These are phyloP conservation scores for Fopius arisanus DNA, from an alignment of 1,140 invertebrate species.

Conservation along the genomic window DNA sequence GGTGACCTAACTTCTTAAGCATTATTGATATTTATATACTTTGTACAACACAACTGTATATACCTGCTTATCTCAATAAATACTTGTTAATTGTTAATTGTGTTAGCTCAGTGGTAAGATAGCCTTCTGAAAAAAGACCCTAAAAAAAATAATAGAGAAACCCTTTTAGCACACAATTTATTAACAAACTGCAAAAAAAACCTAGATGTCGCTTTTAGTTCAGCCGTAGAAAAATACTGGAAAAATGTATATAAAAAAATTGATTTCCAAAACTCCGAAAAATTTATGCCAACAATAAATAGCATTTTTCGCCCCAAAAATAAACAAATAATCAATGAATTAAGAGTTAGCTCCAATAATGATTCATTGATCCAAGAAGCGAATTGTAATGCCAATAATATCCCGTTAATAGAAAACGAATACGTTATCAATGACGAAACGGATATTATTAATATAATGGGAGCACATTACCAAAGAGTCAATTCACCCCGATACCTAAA, in stretches of 20 bases:
- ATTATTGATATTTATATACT: too few relatives aligned
- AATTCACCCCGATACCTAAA: constrained; percentile 27
- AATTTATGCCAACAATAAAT: too few relatives aligned
- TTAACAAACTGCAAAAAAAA: neutral
- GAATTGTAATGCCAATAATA: neutral
- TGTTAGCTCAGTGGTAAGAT: too few relatives aligned
- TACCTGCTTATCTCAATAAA: too few relatives aligned
- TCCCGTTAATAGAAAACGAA: neutral
- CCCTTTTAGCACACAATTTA: neutral
- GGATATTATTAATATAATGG: constrained; percentile 17
- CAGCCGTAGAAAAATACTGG: neutral
- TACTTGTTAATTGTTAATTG: too few relatives aligned
- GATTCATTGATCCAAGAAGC: neutral
- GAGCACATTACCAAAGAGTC: constrained; percentile 14
- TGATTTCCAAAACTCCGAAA: neutral
- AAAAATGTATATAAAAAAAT: neutral
- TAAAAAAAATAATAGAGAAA: neutral
- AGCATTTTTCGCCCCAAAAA: neutral
- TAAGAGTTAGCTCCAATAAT: neutral
- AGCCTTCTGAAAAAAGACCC: neutral
- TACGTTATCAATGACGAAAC: neutral
- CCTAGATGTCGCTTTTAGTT: neutral
- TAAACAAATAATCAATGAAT: neutral
- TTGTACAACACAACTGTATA: too few relatives aligned
- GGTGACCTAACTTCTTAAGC: too few relatives aligned